These are phyloP conservation scores for Garrulus glandarius DNA, from an alignment of 2,797 vertebrate genomes.

Conservation along the genomic window DNA sequence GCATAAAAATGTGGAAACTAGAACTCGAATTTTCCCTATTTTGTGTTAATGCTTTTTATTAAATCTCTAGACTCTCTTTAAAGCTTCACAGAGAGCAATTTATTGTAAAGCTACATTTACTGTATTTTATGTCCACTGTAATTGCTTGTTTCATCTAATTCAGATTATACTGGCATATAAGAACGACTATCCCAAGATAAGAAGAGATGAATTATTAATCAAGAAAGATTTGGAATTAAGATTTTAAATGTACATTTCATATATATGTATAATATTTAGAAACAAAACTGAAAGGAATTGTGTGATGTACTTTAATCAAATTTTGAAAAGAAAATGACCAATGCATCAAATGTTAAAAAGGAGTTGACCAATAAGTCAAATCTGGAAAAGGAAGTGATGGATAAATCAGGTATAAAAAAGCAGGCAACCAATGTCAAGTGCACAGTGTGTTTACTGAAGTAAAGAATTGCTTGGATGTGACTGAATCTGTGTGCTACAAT, in stretches of 20 bases:
- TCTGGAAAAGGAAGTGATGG: constrained; percentile 63
- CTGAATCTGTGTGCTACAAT: not conserved
- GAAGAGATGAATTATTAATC: constrained; percentile 57
- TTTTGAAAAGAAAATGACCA: constrained; percentile 72
- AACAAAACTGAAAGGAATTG: constrained; percentile 66
- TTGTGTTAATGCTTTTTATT: constrained; percentile 49
- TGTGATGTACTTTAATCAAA: constrained; percentile 73
- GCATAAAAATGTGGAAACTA: constrained; percentile 9
- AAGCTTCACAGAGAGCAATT: constrained; percentile 32
- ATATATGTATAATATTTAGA: constrained; percentile 65
- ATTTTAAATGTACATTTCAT: constrained; percentile 55
- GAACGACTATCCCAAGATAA: constrained; percentile 30
- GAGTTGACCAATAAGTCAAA: constrained; percentile 73
- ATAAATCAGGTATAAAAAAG: constrained; percentile 73
- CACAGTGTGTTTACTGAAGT: constrained; percentile 60
- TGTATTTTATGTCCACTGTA: constrained; percentile 60
- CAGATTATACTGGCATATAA: constrained; percentile 61
- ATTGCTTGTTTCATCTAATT: constrained; percentile 73
- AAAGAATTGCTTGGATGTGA: not conserved
- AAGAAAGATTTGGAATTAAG: constrained; percentile 67
- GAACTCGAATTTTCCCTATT: constrained; percentile 14
- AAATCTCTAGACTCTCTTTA: constrained; percentile 55
- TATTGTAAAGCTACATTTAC: constrained; percentile 66
- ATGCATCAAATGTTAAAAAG: constrained; percentile 72
- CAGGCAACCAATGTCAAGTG: constrained; percentile 59